A percentile compares a stretch with the other conserved stretches of the same genome.
phyloP scores from a whole-genome alignment of 1,140 invertebrate species.

The Magallana ariakensis region DNA sequence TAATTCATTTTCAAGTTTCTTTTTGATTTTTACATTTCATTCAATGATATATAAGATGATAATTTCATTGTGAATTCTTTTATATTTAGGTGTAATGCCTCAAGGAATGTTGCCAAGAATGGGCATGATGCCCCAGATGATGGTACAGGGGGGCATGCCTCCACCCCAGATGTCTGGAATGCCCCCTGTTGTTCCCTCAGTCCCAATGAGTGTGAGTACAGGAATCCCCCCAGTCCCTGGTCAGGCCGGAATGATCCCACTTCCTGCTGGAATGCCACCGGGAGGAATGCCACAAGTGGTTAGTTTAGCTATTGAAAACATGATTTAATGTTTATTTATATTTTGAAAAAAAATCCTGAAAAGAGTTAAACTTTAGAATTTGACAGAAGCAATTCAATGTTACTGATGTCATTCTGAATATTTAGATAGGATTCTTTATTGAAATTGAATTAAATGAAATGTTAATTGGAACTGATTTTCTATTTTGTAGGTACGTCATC shows the following conservation, averaged over 20 bases:
- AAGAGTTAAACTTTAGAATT: no score
- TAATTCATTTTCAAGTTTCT: no score
- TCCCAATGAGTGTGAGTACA: slow-evolving; percentile 17
- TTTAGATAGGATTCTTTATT: no score
- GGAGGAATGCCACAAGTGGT: slow-evolving; percentile 40
- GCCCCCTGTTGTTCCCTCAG: slow-evolving; percentile 43
- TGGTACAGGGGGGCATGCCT: slow-evolving; percentile 50
- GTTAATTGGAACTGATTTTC: not conserved
- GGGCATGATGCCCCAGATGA: slow-evolving; percentile 51
- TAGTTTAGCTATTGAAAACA: not conserved
- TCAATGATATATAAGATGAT: no score
- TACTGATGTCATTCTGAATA: no score
- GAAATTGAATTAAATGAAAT: no score
- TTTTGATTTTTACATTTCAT: no score
- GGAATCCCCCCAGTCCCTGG: slow-evolving; percentile 47
- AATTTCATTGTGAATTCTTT: no score
- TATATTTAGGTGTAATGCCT: slow-evolving; percentile 25
- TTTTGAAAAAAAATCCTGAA: no score
- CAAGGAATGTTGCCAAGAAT: slow-evolving; percentile 51
- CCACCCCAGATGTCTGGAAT: slow-evolving; percentile 37
- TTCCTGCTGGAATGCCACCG: slow-evolving; percentile 49
- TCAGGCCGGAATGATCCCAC: slow-evolving; percentile 51
- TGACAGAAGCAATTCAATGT: no score
- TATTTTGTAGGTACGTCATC: slow-evolving; percentile 27
- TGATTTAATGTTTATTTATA: no score